phyloP scores from a whole-genome alignment of 2,113 vertebrate genomes.

The Antennarius striatus region DNA sequence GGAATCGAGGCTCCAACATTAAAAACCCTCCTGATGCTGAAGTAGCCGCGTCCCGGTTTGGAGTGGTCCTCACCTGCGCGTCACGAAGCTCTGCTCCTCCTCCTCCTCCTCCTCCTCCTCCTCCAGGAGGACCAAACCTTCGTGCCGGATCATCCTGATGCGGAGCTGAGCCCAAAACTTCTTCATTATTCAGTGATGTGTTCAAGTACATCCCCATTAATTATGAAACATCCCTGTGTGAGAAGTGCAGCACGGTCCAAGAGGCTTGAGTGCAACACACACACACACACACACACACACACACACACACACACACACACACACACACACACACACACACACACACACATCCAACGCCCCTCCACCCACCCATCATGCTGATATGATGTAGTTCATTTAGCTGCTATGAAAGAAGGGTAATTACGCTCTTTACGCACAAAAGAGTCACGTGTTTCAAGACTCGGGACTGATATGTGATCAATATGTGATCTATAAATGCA shows the following conservation, averaged over 20 bases:
- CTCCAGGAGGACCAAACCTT: slow-evolving; percentile 40
- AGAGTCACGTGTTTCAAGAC: neutral
- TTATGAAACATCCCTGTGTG: slow-evolving; percentile 60
- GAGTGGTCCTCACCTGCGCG: slow-evolving; percentile 13
- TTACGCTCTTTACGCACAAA: slow-evolving; percentile 4
- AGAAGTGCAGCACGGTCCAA: slow-evolving; percentile 58
- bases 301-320: neutral
- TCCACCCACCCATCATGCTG: slow-evolving; percentile 2
- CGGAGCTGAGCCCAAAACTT: slow-evolving; percentile 13
- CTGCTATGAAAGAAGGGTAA: slow-evolving; percentile 3
- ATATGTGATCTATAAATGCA: no score
- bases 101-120: neutral
- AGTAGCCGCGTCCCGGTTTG: neutral
- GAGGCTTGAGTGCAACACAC: slow-evolving; percentile 4
- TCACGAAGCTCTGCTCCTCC: slow-evolving; percentile 13
- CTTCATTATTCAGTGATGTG: slow-evolving; percentile 73
- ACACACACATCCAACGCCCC: neutral
- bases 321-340: neutral
- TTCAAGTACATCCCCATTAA: slow-evolving; percentile 72
- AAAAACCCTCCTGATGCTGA: no score
- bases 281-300: neutral
- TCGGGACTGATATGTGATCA: neutral
- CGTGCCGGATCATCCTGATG: slow-evolving; percentile 25
- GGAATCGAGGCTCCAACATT: no score
- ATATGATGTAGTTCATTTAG: slow-evolving; percentile 12